Base-by-base conservation (phyloP, 2,113 vertebrate species). In the Collichthys lucidus region DNA sequence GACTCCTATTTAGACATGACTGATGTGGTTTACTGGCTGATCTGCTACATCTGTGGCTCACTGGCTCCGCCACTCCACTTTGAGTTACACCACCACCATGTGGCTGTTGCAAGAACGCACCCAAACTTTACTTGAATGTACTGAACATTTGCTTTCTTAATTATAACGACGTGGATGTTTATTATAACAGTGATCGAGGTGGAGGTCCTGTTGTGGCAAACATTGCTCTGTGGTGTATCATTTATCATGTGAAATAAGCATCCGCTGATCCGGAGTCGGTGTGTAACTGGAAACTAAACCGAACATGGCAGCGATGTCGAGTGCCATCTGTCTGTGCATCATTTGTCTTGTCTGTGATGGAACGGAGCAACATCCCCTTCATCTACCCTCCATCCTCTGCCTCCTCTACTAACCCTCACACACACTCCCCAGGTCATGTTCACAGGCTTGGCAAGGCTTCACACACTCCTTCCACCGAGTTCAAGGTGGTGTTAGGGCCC, bases 371-470 rank as follows among this genome's bases (percentile, higher is more conserved):
- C 82, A 80, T 90, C 80, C 71, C 82, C 79, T 90, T 86, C 80
- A 86, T 85, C 84, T 66, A 11, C 14, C 64, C 70, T 74, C 74
- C 77, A 47, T 75, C 77, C 79, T 49, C 70, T 69, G 31, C 75
- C 70, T 70, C 49, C 59, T 6, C 76, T 4, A 1, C 47, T 70
- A 8, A 10, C 53, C 53, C 26, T 68, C 52, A 46, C 56, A 60
- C 31, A 44, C 31, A 26, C 77, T 75, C 17, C 24, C 62, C 68
- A 88, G 91, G 89, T 94, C 91, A 91, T 93, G 93, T 94, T 94
- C 91, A 87, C 46, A 93, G 88, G 80, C 92, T 92, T 95, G 94
- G 95, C 93, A 85, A 47, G 50, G 74, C 91, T 93, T 95, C 93
- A 94, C 87, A 93, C 84, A 44, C 60, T 74, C 77, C 77, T 60